Base-by-base conservation (phyloP, 2,888 invertebrate genomes). In the Aromia moschata region DNA sequence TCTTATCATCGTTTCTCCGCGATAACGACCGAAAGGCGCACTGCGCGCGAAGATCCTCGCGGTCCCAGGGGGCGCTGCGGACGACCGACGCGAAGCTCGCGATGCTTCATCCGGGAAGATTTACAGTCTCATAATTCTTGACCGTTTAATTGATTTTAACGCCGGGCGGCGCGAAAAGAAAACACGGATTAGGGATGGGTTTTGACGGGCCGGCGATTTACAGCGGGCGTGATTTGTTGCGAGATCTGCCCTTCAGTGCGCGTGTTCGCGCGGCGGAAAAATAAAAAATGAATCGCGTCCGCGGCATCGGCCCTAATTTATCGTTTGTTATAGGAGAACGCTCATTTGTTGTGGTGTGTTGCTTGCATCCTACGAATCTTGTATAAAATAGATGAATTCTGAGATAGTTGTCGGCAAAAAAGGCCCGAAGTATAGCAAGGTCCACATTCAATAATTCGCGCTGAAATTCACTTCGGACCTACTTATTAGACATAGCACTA, bases 81-180 rank as follows among this genome's bases (percentile, higher is more conserved):
- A 64, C 62, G 67, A 67, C 63, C 62, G 57, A 65, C 57, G 58
- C n/a, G n/a, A n/a, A n/a, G 54, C 36, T 40, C 46, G n/a, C 37
- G 61, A 57, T 56, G 62, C 63, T 61, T 59, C 62, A 67, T 67
- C 67, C 44, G 60, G n/a, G 46, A 30, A 57, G 64, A 68, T 68
- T 68, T 68, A 68, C 53, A 45, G 46, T 45, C 58, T 56, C 62
- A 68, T 65, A 68, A 68, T 56, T 68, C 67, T 62, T 57, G 44
- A 51, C 58, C 45, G 51, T 60, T 58, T 64, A 68, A 68, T 68
- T 68, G 68, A 68, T 68, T 67, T 59, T 58, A 59, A 58, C 64
- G 46, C 54, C 45, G 20, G 44, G 51, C n/a, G 37, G 58, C 59
- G 54, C 49, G 33, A 16, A 57, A 45, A 59, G 61, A 41, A 57